phyloP scores from a whole-genome alignment of 2,888 invertebrate species.

The Leucoma salicis region DNA sequence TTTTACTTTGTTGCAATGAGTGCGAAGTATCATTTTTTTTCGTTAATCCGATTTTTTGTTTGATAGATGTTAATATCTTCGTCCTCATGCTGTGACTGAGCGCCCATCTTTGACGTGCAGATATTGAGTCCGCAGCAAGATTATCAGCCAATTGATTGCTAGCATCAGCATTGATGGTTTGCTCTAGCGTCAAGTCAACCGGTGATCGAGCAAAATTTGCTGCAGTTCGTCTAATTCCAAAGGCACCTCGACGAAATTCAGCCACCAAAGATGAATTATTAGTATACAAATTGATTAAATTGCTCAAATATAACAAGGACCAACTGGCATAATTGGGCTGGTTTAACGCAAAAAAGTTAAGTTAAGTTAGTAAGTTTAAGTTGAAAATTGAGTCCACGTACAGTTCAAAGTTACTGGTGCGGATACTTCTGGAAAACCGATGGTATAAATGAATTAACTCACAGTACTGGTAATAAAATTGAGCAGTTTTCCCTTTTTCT shows the following conservation, averaged over 20 bases:
- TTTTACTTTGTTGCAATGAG: slow-evolving; percentile 2
- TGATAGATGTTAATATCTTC: slow-evolving; percentile 5
- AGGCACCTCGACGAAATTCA: slow-evolving; percentile 12
- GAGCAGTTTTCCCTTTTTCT: slow-evolving; percentile 24
- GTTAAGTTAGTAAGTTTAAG: too few species aligned
- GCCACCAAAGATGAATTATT: slow-evolving; percentile 10
- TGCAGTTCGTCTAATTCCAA: slow-evolving; percentile 16
- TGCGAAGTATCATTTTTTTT: slow-evolving; percentile 2
- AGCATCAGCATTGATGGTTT: slow-evolving; percentile 22
- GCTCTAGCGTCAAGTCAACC: slow-evolving; percentile 18
- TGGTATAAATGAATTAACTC: not conserved
- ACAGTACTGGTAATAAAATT: slow-evolving; percentile 23
- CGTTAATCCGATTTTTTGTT: not conserved
- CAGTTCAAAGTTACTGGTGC: slow-evolving; percentile 29
- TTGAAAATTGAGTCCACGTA: slow-evolving; percentile 19
- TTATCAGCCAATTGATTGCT: slow-evolving; percentile 12
- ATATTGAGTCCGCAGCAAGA: slow-evolving; percentile 11
- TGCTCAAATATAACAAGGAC: slow-evolving; percentile 2
- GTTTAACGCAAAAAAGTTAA: slow-evolving; percentile 21
- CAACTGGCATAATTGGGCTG: slow-evolving; percentile 9
- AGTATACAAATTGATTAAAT: slow-evolving; percentile 4
- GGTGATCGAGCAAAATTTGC: slow-evolving; percentile 16
- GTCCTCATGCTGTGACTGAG: slow-evolving; percentile 12
- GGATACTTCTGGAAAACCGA: slow-evolving; percentile 14
- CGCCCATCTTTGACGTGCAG: slow-evolving; percentile 15